phyloP scores from a whole-genome alignment of 2,113 vertebrate genomes.

The Solenodon paradoxus region DNA sequence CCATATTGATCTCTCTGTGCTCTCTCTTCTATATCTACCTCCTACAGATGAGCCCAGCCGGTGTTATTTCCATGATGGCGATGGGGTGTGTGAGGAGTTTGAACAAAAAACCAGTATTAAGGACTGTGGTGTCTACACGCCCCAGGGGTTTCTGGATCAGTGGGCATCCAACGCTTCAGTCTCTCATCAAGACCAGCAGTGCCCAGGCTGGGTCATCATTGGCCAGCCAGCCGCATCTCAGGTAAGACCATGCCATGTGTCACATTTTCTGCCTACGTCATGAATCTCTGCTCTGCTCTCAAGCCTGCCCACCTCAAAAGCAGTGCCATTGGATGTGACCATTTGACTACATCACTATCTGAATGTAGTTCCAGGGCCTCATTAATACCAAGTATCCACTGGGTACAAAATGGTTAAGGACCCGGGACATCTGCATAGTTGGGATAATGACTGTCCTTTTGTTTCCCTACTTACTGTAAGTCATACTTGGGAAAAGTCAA shows the following conservation, averaged over 20 bases:
- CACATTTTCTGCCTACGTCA: background rate
- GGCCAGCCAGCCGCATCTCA: slow-evolving; percentile 96
- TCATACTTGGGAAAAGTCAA: background rate
- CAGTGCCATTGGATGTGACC: background rate
- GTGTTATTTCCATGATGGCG: slow-evolving; percentile 97
- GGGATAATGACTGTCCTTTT: background rate
- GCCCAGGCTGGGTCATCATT: slow-evolving; percentile 93
- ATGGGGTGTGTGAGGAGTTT: slow-evolving; percentile 98
- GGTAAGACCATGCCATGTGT: slow-evolving; percentile 79
- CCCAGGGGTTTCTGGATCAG: slow-evolving; percentile 95
- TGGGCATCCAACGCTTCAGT: slow-evolving; percentile 94
- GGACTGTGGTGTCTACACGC: slow-evolving; percentile 97
- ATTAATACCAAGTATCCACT: background rate
- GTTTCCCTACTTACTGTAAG: background rate
- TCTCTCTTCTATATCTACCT: background rate
- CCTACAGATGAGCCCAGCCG: slow-evolving; percentile 93
- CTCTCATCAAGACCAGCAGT: slow-evolving; percentile 94
- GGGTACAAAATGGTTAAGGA: too few species aligned
- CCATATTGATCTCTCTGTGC: background rate
- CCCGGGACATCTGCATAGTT: rapidly evolving
- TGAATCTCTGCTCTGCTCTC: background rate
- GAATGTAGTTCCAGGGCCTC: background rate
- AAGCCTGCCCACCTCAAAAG: background rate
- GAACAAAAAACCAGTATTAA: slow-evolving; percentile 94
- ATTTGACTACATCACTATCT: background rate